Percentiles rank a stretch among this genome's conserved stretches.
phyloP scores from a whole-genome alignment of 2,888 invertebrate genomes.

The Lysandra bellargus region DNA sequence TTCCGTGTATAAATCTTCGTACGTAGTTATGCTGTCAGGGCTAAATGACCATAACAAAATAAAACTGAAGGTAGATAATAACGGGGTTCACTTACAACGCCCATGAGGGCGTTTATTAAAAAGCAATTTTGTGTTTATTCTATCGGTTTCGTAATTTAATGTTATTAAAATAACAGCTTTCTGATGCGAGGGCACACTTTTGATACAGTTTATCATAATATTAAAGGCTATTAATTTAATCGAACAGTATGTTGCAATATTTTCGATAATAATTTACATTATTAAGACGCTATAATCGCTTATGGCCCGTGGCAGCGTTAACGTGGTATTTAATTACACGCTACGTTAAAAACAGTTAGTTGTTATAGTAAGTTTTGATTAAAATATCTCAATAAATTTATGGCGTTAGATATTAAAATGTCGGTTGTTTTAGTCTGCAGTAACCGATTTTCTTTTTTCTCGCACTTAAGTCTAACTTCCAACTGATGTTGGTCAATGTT shows the following conservation, averaged over 20 bases:
- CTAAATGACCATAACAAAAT: conserved; percentile 44
- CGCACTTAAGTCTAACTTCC: neutral
- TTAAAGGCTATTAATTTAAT: conserved; percentile 39
- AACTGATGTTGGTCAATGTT: neutral
- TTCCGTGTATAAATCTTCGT: conserved; percentile 28
- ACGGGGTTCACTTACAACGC: conserved; percentile 50
- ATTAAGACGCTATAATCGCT: conserved; percentile 28
- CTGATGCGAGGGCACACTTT: conserved; percentile 40
- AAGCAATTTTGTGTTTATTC: conserved; percentile 63
- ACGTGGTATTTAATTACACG: conserved; percentile 26
- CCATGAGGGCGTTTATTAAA: conserved; percentile 58
- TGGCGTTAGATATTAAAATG: neutral
- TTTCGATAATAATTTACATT: conserved; percentile 14
- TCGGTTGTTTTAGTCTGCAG: neutral
- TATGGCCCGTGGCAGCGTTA: conserved; percentile 22
- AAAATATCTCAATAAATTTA: conserved; percentile 14
- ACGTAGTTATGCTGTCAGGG: conserved; percentile 42
- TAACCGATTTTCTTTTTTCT: neutral
- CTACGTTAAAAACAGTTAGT: conserved; percentile 24
- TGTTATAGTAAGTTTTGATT: conserved; percentile 6
- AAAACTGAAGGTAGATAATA: conserved; percentile 51
- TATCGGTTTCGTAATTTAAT: conserved; percentile 53
- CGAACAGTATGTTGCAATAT: conserved; percentile 27
- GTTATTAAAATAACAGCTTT: conserved; percentile 57
- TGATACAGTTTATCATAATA: conserved; percentile 52